Base-by-base conservation (phyloP, 2,797 vertebrate genomes). In the Tokudaia muenninki region DNA sequence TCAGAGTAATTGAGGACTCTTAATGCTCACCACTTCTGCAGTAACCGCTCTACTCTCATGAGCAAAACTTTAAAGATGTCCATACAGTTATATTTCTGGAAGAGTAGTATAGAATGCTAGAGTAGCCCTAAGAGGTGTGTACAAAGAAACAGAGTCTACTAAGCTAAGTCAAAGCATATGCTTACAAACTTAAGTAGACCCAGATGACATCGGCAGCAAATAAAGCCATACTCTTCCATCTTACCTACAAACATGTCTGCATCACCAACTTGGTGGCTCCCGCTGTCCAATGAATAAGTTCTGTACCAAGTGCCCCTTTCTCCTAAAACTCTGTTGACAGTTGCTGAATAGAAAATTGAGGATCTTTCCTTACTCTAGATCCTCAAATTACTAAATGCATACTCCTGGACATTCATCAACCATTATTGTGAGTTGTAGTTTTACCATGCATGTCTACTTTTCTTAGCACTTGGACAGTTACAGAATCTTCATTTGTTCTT, bases 141-240 rank as follows among this genome's bases (percentile, higher is more conserved):
- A 17, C 4, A 17, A 0, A 0, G 4, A 16, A n/a, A 13, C 59
- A 78, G 26, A 2, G 3, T 61, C 34, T 9, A 9, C 4, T n/a
- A 6, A 29, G 14, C 22, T 29, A 88, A 92, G 95, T 92, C 31
- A 94, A 87, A 84, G 24, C n/a, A 90, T 92, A 90, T 87, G 44
- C 11, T 83, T 52, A 21, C 12, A 57, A 84, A 3, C 57, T 44
- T 63, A 92, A 47, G 12, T 77, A 59, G 61, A 16, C 12, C 19
- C 29, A 70, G 7, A 7, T 31, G 67, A 37, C 78, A 52, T 63
- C 17, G 83, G 37, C 52, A 74, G 57, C 21, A 94, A 12, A 1
- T 4, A 37, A 26, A 34, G 4, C 44, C 57, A 92, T 41, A 82
- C 26, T 12, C 5, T 7, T 4, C 8, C 6, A 86, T 6, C 11